A percentile compares a stretch with the other conserved stretches of the same genome.
Evolutionary conservation across 2,113 vertebrate genomes (phyloP).

Genomic region (Leucopternis melanops): DNA sequence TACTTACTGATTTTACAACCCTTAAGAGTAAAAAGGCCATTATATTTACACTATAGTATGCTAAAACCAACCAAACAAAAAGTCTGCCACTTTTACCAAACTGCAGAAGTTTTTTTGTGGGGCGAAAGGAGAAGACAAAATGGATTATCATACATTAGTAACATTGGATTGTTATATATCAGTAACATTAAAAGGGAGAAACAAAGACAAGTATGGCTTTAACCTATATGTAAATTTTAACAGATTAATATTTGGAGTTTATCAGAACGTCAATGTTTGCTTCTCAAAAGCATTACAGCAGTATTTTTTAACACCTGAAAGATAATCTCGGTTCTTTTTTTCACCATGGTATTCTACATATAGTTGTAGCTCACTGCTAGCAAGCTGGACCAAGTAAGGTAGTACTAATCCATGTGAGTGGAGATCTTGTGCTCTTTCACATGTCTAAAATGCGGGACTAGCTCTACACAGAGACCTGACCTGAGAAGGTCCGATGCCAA

Average conservation of each 20-base stretch:
- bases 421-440: neutral
- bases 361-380: neutral
- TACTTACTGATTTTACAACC: neutral
- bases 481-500: rapidly evolving
- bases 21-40: neutral
- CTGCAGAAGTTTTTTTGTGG: neutral
- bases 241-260: neutral
- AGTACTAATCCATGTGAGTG: neutral
- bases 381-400: neutral
- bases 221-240: neutral
- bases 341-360: neutral
- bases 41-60: neutral
- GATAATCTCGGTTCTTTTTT: neutral
- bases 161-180: neutral
- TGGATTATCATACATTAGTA: neutral
- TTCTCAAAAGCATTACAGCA: neutral
- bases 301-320: neutral
- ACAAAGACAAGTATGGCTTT: neutral
- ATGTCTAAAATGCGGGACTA: rapidly evolving
- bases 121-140: neutral
- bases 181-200: neutral
- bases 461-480: neutral
- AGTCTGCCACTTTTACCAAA: neutral
- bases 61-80: neutral
- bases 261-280: neutral